A percentile compares a stretch with the other conserved stretches of the same genome.
Conservation (phyloP, 2,797 vertebrate genomes). For the Picus viridis region DNA sequence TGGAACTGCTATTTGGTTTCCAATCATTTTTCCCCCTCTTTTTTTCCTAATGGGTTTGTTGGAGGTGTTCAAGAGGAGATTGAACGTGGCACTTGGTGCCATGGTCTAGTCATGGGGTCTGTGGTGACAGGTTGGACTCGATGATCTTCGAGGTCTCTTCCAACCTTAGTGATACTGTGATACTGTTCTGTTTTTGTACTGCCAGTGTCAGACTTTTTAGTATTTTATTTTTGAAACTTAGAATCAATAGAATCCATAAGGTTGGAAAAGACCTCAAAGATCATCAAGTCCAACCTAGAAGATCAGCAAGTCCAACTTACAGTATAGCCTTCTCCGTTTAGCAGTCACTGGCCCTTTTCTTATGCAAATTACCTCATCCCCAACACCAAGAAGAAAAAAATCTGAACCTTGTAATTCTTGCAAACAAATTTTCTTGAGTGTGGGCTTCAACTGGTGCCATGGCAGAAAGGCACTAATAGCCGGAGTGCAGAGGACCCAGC, state of each 20-base stretch:
- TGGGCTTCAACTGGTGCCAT: background rate
- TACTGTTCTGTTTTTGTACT: conserved; percentile 5
- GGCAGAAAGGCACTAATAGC: background rate
- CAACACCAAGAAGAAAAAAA: background rate
- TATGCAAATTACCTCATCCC: background rate
- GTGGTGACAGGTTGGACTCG: too few species aligned
- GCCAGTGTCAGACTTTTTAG: background rate
- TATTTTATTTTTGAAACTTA: background rate
- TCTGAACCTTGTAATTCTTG: background rate
- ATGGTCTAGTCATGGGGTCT: too few species aligned
- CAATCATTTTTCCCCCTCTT: background rate
- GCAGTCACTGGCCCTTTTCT: background rate
- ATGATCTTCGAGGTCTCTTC: too few species aligned
- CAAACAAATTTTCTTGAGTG: background rate
- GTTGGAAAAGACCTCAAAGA: too few species aligned
- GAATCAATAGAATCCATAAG: too few species aligned
- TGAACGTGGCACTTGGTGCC: too few species aligned
- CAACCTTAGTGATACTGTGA: too few species aligned
- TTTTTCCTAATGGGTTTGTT: background rate
- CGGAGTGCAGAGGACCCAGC: background rate
- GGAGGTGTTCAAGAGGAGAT: too few species aligned
- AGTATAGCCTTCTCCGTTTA: background rate
- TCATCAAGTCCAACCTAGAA: too few species aligned
- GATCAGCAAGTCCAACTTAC: background rate
- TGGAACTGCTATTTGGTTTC: conserved; percentile 19